Evolutionary conservation across 1,140 invertebrate species (phyloP), one percentile per base, ranked within the genome.

Genomic region (Dinoponera quadriceps): DNA sequence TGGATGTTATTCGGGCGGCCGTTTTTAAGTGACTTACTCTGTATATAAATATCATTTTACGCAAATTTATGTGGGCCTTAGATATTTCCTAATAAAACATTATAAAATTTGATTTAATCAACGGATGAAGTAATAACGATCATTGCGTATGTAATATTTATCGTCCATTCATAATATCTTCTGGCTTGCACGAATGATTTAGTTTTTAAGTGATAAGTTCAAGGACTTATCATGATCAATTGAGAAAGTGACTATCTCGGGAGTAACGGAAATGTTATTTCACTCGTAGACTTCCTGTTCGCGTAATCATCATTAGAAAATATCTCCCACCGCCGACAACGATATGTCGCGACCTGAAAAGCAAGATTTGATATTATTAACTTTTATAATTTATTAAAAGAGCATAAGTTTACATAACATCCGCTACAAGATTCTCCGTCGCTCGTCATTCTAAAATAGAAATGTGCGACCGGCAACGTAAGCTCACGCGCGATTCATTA

Each of bases 321-420:
- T 57, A 69, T 78, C 18, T 71, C 25, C 22, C 27, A 25, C 5
- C 27, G 3, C 38, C 66, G 13, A 77, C 7, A 55, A 16, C 18
- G 33, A 69, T 60, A 71, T 80, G 49, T 80, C 18, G 14, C 51
- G 13, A 78, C 51, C 14, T 22, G n/a, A 33, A 33, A 44, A 38
- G 22, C 63, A 57, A 54, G 22, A 49, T 78, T 69, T 18, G n/a
- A 80, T 25, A 78, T 55, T 80, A 69, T 80, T 80, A 69, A 80
- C 18, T 57, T 69, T 55, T 20, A 1, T 27, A 38, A 44, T 20
- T n/a, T 7, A 9, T 29, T 29, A 1, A 18, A 27, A 38, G 38
- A 66, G 20, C 66, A 22, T 14, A n/a, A 66, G 16, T 66, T 71
- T 20, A 68, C 5, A 44, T 44, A 68, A 57, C 51, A 80, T 80